Base-by-base conservation (phyloP, 2,888 invertebrate genomes). In the Leucophora obtusa region DNA sequence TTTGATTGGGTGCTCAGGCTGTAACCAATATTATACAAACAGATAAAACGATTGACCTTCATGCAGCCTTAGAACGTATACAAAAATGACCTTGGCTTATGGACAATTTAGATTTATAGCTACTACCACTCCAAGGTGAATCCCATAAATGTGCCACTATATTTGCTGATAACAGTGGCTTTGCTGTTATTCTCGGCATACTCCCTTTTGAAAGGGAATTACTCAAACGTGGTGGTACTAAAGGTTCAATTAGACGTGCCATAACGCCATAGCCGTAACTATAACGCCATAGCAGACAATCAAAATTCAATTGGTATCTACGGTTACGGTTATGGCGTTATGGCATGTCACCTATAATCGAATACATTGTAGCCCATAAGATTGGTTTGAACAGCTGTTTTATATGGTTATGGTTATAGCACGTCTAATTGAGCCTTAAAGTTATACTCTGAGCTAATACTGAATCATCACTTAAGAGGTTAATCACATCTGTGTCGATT, bases 1-100 rank as follows among this genome's bases (percentile, higher is more conserved):
- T 98, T 98, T 91, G 98, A 99, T 90, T 98, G 98, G 98, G 98
- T 68, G 98, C 98, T 1, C 95, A 95, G 89, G 97, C 97, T 87
- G 96, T 97, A 3, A 94, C 95, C 17, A 93, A 93, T 84, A 94
- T 98, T 83, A 92, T 98, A 91, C 95, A 97, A 89, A 92, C 92
- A 28, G 92, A 93, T 28, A 92, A 92, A 83, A 86, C 91, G 70
- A 96, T 98, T 91, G 96, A 96, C 62, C 94, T 98, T 82, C 91
- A 93, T 84, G 94, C 97, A 87, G 98, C 98, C 4, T 91, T 95
- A 86, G 91, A 92, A 14, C 95, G 94, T 88, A 95, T 98, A 82
- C 96, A 98, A 92, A 93, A 92, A 79, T 93, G 98, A 81, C 98
- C 98, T 7, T 98, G 98, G 98, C 92, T 98, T 81, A 92, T 94